Evolutionary conservation across 2,113 vertebrate genomes (phyloP).

Genomic region (Pyrgilauda ruficollis): DNA sequence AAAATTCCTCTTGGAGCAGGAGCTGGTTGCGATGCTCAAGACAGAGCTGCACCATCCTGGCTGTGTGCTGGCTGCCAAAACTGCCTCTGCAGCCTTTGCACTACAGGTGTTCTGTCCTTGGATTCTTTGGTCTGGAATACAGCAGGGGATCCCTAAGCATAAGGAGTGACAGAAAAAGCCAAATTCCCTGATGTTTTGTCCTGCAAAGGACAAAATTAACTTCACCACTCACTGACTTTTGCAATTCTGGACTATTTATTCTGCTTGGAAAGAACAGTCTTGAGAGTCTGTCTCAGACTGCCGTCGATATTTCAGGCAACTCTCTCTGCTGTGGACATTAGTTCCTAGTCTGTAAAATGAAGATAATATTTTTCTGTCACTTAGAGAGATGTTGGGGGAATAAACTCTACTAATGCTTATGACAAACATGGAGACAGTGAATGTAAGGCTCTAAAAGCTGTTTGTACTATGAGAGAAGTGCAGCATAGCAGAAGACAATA

Average conservation of each 20-base stretch:
- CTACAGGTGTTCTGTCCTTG: not conserved
- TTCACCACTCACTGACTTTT: not conserved
- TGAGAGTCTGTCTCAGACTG: not conserved
- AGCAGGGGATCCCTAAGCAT: not conserved
- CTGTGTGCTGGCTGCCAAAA: not conserved
- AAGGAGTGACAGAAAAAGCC: not conserved
- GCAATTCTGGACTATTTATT: not conserved
- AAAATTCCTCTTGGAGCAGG: not conserved
- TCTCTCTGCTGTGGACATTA: not conserved
- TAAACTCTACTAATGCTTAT: not conserved
- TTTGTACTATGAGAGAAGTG: not conserved
- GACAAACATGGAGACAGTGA: not conserved
- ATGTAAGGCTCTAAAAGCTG: not conserved
- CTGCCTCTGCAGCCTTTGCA: not conserved
- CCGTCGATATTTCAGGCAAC: not conserved
- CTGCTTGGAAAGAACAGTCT: not conserved
- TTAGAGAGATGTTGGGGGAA: not conserved
- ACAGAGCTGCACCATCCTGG: not conserved
- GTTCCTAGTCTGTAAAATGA: not conserved
- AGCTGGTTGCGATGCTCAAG: not conserved
- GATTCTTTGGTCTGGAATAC: not conserved
- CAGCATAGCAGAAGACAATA: conserved; percentile 5
- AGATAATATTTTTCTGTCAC: not conserved
- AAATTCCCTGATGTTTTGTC: not conserved
- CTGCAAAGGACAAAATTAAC: not conserved